Evolutionary conservation across 2,888 invertebrate species (phyloP).

Genomic region (Cryptosula pallasiana): DNA sequence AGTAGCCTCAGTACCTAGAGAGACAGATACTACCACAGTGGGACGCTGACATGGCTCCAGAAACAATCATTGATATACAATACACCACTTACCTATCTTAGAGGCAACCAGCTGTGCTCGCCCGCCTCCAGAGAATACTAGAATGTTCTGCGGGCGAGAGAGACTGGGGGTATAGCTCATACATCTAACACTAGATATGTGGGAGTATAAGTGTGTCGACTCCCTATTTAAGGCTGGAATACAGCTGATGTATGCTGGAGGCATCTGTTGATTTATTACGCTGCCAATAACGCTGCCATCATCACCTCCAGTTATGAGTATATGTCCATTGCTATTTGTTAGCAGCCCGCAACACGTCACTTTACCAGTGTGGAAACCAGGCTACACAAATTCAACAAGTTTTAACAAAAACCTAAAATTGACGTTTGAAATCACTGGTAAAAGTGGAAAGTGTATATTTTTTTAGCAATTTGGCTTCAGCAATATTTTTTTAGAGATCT

Average conservation of each 20-base stretch:
- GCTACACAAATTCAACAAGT: no score
- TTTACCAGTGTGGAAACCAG: slow-evolving; percentile 1
- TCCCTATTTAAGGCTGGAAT: background rate
- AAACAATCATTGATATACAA: no score
- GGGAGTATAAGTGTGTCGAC: background rate
- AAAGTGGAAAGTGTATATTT: no score
- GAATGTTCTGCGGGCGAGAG: background rate
- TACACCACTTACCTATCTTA: no score
- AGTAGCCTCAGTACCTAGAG: background rate
- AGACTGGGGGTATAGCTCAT: background rate
- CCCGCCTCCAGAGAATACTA: slow-evolving; percentile 1
- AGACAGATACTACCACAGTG: no score
- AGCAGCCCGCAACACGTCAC: background rate
- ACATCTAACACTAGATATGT: slow-evolving; percentile 3
- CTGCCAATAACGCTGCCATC: slow-evolving; percentile 1
- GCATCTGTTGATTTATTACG: background rate
- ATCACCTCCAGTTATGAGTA: background rate
- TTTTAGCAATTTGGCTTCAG: no score
- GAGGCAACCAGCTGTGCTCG: slow-evolving; percentile 7
- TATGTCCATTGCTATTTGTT: background rate
- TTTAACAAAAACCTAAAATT: no score
- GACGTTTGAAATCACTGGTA: no score
- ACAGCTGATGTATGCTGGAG: no score
- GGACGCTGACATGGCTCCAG: no score
- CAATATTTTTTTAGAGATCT: no score